Percentiles rank a stretch among this genome's conserved stretches.
phyloP scores from a whole-genome alignment of 2,797 vertebrate genomes.

The Zonotrichia albicollis region DNA sequence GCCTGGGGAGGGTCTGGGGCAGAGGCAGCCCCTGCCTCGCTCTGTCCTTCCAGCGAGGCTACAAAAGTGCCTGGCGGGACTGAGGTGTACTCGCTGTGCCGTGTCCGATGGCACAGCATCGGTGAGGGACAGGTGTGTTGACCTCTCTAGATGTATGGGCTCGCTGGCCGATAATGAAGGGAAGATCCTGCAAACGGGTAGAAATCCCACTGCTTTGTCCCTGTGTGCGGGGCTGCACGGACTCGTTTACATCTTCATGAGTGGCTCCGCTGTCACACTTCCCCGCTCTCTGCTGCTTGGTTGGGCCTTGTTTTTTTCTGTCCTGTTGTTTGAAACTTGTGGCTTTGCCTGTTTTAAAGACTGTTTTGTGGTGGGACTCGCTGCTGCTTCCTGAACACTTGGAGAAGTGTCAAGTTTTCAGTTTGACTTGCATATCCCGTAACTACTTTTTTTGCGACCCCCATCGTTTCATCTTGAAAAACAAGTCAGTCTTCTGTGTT shows the following conservation, averaged over 20 bases:
- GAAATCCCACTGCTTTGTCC: no score
- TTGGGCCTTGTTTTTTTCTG: not conserved
- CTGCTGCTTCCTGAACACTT: not conserved
- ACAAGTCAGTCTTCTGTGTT: no score
- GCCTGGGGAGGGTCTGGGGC: not conserved
- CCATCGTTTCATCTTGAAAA: not conserved
- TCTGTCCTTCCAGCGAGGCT: not conserved
- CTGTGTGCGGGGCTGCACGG: not conserved
- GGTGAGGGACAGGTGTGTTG: not conserved
- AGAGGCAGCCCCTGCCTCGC: not conserved
- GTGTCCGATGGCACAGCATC: not conserved
- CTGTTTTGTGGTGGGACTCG: not conserved
- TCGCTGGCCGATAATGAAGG: no score
- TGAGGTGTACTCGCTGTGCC: rapidly evolving
- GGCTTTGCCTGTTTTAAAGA: not conserved
- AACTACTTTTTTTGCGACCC: not conserved
- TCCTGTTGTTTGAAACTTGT: not conserved
- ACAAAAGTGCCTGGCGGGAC: rapidly evolving
- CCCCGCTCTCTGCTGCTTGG: not conserved
- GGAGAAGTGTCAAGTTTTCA: not conserved
- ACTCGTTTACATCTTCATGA: not conserved
- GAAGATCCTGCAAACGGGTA: not conserved
- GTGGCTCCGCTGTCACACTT: not conserved
- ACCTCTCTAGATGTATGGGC: rapidly evolving
- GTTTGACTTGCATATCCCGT: not conserved